These are phyloP conservation scores for Eupeodes latifasciatus DNA, from an alignment of 2,888 invertebrate species.

Conservation along the genomic window DNA sequence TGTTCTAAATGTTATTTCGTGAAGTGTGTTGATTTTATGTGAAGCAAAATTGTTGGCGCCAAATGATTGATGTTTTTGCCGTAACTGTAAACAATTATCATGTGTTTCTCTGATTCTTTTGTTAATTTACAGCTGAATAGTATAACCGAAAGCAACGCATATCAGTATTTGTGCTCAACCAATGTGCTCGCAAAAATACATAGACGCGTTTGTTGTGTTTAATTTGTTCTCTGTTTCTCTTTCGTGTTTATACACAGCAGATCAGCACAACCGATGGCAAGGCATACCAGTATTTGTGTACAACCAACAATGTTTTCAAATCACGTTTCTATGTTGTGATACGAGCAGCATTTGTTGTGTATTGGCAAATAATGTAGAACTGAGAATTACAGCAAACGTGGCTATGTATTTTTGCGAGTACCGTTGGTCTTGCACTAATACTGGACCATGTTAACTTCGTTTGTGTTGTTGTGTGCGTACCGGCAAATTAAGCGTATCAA, in stretches of 20 bases:
- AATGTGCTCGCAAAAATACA: slow-evolving; percentile 1
- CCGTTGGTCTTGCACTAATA: slow-evolving; percentile 16
- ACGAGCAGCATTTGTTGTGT: slow-evolving; percentile 16
- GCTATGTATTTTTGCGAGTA: slow-evolving; percentile 13
- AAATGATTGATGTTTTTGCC: slow-evolving; percentile 1
- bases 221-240: slow-evolving; percentile 1
- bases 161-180: slow-evolving; percentile 1
- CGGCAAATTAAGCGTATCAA: slow-evolving; percentile 1
- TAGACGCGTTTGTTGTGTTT: slow-evolving; percentile 1
- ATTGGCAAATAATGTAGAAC: slow-evolving; percentile 14
- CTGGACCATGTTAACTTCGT: slow-evolving; percentile 16
- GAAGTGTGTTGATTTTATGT: slow-evolving; percentile 1
- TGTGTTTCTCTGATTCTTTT: slow-evolving; percentile 1
- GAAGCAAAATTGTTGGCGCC: slow-evolving; percentile 1
- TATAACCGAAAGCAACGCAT: slow-evolving; percentile 1
- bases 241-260: slow-evolving; percentile 4
- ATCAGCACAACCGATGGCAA: slow-evolving; percentile 16
- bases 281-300: slow-evolving; percentile 16
- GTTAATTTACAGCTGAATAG: slow-evolving; percentile 1
- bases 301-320: slow-evolving; percentile 16
- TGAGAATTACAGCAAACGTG: slow-evolving; percentile 16
- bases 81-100: slow-evolving; percentile 1
- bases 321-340: slow-evolving; percentile 16
- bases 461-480: slow-evolving; percentile 4
- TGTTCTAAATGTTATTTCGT: slow-evolving; percentile 1